Evolutionary conservation across 2,797 vertebrate genomes (phyloP), one percentile per base, ranked within the genome.

Genomic region (Neostethus bicornis): DNA sequence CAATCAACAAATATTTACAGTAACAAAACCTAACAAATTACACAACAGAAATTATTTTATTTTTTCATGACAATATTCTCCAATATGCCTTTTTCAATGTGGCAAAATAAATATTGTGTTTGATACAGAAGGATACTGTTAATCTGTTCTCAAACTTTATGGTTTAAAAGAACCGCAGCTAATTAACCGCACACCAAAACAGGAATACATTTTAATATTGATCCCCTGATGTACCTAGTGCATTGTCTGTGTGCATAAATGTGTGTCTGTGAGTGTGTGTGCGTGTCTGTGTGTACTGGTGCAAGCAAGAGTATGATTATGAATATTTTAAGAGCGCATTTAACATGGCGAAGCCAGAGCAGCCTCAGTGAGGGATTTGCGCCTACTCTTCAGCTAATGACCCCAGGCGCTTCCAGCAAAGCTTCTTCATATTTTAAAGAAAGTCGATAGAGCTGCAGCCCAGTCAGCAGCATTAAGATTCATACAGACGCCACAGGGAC

Each of bases 301-400:
- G 87, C 67, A 79, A 77, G 69, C 84, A 83, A 83, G 85, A 86
- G 90, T 92, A 92, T 92, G 90, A 92, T 92, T 92, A 92, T 93
- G 92, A 93, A 92, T 92, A 93, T 93, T 93, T 93, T 91, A 93
- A 86, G 83, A 90, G 89, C 88, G 83, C 88, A 92, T 93, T 93
- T 92, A 92, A 92, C 88, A 90, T 86, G 88, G 89, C 85, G 87
- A 89, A 91, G 91, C 81, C 80, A 34, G 83, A 84, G 81, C 84
- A 67, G 85, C 81, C 87, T 90, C 77, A 52, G 82, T 89, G 88
- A 90, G 89, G 89, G 90, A 91, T 91, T 90, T 89, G 90, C 81
- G 87, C 89, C 90, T 87, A 89, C 91, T 92, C 90, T 92, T 90
- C 89, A 89, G 88, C 90, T 93, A 93, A 93, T 93, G 92, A 92